These are phyloP conservation scores for Bemisia tabaci DNA, from an alignment of 1,140 invertebrate species.

Conservation along the genomic window DNA sequence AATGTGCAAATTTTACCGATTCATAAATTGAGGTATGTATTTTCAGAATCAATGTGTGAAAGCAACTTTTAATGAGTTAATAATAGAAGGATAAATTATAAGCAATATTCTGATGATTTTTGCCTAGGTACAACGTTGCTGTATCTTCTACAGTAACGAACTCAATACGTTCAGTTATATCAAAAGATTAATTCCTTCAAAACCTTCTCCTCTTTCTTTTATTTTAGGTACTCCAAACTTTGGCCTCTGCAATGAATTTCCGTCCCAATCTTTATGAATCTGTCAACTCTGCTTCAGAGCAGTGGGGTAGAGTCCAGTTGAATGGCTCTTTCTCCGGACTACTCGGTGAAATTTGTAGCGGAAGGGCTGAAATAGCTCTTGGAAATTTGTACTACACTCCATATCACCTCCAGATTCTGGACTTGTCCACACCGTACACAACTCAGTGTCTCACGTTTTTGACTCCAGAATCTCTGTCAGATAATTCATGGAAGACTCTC, in stretches of 20 bases:
- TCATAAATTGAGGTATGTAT: no score
- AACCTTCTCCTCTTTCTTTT: no score
- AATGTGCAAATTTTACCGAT: no score
- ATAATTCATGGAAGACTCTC: slow-evolving; percentile 69
- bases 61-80: no score
- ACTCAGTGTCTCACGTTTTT: slow-evolving; percentile 69
- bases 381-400: slow-evolving; percentile 61
- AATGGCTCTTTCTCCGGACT: slow-evolving; percentile 51
- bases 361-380: slow-evolving; percentile 53
- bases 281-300: slow-evolving; percentile 36
- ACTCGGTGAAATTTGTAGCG: slow-evolving; percentile 49
- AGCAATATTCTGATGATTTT: no score
- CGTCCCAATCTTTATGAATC: slow-evolving; percentile 46
- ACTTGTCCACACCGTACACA: slow-evolving; percentile 62
- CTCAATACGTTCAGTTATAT: no score
- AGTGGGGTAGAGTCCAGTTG: slow-evolving; percentile 45
- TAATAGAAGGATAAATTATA: no score
- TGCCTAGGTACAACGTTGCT: no score
- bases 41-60: no score
- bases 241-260: slow-evolving; percentile 56
- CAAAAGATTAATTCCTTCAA: no score
- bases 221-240: slow-evolving; percentile 47
- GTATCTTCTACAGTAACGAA: no score
- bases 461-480: slow-evolving; percentile 57
- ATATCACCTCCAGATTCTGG: slow-evolving; percentile 48